These are phyloP conservation scores for Nesospiza acunhae DNA, from an alignment of 2,113 vertebrate species.

Conservation along the genomic window DNA sequence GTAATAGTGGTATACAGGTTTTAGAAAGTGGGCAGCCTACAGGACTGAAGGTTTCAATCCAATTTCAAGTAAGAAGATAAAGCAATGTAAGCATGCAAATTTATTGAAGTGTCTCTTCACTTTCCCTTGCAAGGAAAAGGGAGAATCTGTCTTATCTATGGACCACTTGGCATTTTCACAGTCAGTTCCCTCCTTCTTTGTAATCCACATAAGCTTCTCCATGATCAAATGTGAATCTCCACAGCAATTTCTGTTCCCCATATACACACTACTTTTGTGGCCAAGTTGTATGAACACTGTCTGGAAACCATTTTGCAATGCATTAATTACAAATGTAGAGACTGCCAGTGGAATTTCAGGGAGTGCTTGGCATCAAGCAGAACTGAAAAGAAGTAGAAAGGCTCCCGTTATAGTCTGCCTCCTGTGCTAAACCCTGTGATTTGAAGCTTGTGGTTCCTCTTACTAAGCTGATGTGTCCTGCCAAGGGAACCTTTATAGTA, in stretches of 20 bases:
- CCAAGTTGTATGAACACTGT: not conserved
- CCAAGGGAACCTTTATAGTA: not conserved
- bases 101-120: not conserved
- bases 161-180: not conserved
- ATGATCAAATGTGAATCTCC: not conserved
- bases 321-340: not conserved
- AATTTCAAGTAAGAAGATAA: not conserved
- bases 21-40: not conserved
- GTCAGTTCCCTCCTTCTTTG: not conserved
- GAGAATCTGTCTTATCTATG: not conserved
- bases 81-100: not conserved
- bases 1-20: not conserved
- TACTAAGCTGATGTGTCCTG: not conserved
- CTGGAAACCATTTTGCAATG: not conserved
- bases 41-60: not conserved
- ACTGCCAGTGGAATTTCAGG: not conserved
- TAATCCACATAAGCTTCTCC: not conserved
- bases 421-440: not conserved
- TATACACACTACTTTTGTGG: not conserved
- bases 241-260: not conserved
- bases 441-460: not conserved
- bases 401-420: not conserved
- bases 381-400: not conserved
- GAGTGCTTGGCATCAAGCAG: not conserved
- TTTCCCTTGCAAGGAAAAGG: not conserved